phyloP scores from a whole-genome alignment of 2,113 vertebrate genomes.

The Opisthocomus hoazin region DNA sequence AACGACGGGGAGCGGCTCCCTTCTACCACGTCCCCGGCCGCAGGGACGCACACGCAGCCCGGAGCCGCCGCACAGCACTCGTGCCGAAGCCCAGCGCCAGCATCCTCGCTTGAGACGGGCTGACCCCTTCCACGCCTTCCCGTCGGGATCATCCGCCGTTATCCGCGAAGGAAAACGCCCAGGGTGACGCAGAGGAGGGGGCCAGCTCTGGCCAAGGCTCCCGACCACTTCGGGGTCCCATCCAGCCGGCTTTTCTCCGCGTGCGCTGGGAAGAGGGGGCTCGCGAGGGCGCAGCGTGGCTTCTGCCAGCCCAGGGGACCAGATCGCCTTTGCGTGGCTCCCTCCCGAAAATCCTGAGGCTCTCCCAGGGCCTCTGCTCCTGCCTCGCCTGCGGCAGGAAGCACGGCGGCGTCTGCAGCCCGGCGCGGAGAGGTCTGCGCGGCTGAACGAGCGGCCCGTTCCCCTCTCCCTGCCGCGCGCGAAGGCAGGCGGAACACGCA shows the following conservation, averaged over 20 bases:
- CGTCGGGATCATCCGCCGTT: not conserved
- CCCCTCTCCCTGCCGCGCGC: not conserved
- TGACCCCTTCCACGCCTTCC: not conserved
- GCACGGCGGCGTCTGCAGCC: not conserved
- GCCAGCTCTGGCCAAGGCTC: not conserved
- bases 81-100: accelerated
- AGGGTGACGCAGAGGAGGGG: too few relatives aligned
- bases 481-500: not conserved
- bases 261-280: accelerated
- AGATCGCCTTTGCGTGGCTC: accelerated
- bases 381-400: accelerated
- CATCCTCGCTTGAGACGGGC: not conserved
- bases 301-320: not conserved
- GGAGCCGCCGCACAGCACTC: not conserved
- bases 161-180: too few relatives aligned
- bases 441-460: not conserved
- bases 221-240: not conserved
- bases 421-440: not conserved
- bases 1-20: not conserved
- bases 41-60: accelerated
- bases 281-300: accelerated
- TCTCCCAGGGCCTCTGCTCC: not conserved
- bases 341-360: accelerated
- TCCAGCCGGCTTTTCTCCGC: not conserved
- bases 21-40: not conserved